Evolutionary conservation across 2,113 vertebrate species (phyloP).

Genomic region (Pontoporia blainvillei): DNA sequence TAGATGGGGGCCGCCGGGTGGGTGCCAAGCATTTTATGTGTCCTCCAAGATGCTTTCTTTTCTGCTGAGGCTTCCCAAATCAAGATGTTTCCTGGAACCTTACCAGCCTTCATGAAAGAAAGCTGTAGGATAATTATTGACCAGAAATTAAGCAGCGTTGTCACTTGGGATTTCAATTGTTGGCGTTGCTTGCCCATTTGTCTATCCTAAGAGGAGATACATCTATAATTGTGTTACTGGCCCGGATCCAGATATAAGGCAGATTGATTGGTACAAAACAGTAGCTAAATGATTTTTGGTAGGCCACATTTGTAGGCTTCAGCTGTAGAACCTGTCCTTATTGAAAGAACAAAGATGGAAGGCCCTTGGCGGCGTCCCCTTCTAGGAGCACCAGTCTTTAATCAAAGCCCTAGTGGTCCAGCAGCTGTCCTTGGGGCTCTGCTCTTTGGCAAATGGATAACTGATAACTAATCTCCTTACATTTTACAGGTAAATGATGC

Average conservation of each 20-base stretch:
- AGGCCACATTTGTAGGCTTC: background rate
- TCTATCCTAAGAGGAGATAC: constrained; percentile 54
- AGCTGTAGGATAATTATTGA: constrained; percentile 41
- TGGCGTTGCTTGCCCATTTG: constrained; percentile 40
- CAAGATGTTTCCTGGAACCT: constrained; percentile 43
- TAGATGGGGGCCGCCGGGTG: constrained; percentile 25
- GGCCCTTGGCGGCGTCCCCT: background rate
- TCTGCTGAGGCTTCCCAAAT: constrained; percentile 38
- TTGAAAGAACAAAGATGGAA: background rate
- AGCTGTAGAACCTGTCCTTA: background rate
- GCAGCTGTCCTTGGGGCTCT: constrained; percentile 81
- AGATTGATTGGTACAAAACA: constrained; percentile 41
- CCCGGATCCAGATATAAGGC: constrained; percentile 46
- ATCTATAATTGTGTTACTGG: constrained; percentile 61
- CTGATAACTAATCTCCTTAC: constrained; percentile 87
- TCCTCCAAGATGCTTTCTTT: constrained; percentile 27
- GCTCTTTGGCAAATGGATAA: constrained; percentile 79
- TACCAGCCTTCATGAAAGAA: constrained; percentile 38
- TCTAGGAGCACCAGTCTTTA: background rate
- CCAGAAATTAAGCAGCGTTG: constrained; percentile 58
- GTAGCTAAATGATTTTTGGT: background rate
- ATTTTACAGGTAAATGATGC: constrained; percentile 94
- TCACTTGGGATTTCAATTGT: constrained; percentile 55
- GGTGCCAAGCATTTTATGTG: background rate
- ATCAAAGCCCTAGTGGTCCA: constrained; percentile 75